Percentiles rank a stretch among this genome's conserved stretches.
These are phyloP conservation scores for Amphiprion clarkii DNA, from an alignment of 2,797 vertebrate genomes.

Conservation along the genomic window DNA sequence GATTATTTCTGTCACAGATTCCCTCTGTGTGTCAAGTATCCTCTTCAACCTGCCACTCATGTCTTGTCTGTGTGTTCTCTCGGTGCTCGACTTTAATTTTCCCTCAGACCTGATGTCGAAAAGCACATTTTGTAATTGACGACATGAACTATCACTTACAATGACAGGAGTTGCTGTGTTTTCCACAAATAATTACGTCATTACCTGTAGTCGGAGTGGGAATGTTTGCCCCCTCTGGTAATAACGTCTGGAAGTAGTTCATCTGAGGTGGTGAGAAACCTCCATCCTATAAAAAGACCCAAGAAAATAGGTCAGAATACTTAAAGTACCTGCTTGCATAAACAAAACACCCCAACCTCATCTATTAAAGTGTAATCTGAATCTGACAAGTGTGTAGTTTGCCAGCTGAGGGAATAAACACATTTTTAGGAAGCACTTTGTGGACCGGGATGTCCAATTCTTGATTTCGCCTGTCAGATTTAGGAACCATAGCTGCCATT, in stretches of 20 bases:
- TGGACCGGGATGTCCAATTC: slow-evolving; percentile 34
- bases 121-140: slow-evolving; percentile 21
- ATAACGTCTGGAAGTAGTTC: not conserved
- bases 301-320: not conserved
- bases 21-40: slow-evolving; percentile 42
- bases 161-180: slow-evolving; percentile 27
- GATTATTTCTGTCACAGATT: slow-evolving; percentile 63
- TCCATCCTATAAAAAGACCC: not conserved
- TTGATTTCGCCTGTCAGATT: slow-evolving; percentile 58
- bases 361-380: slow-evolving; percentile 1
- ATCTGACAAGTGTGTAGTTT: slow-evolving; percentile 22
- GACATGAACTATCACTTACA: slow-evolving; percentile 28
- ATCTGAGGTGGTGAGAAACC: not conserved
- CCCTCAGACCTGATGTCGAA: slow-evolving; percentile 14
- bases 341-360: slow-evolving; percentile 1
- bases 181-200: slow-evolving; percentile 15
- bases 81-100: slow-evolving; percentile 31
- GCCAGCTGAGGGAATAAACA: slow-evolving; percentile 1
- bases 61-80: slow-evolving; percentile 12
- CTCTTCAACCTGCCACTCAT: slow-evolving; percentile 62
- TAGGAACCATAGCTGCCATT: slow-evolving; percentile 49
- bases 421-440: slow-evolving; percentile 35
- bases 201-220: not conserved
- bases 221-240: not conserved
- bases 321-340: not conserved